Evolutionary conservation across 2,888 invertebrate species (phyloP), one percentile per base, ranked within the genome.

Genomic region (Hanleya hanleyi): DNA sequence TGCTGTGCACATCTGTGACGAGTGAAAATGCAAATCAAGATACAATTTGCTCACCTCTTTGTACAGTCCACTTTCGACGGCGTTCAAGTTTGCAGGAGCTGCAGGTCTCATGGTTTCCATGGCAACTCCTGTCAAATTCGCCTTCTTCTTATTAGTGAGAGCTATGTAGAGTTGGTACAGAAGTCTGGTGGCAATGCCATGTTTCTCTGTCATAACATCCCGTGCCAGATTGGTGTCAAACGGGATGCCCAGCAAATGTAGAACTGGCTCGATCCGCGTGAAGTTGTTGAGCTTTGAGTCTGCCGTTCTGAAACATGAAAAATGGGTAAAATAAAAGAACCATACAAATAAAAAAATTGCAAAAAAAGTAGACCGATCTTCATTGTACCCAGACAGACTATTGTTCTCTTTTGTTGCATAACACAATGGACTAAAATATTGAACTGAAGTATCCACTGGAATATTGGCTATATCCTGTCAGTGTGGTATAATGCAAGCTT

Each of bases 221-320:
- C 88, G 78, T n/a, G 90, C 91, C 41, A 85, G 73, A 74, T 88
- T 88, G 15, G 89, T 90, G 74, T 91, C 89, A 83, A 90, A 91
- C n/a, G 87, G 88, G 37, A 91, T 87, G 18, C 85, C 88, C 75
- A 91, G 81, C 49, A 90, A 77, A 77, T 89, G 87, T 29, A 91
- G 78, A 12, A 84, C 83, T 26, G 90, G 90, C 76, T 90, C 90
- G 73, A 91, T 73, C 35, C 89, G 80, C 12, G 87, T 90, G 75
- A 91, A 91, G 76, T 91, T 91, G 78, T 90, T 90, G 75, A 91
- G 87, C 79, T 90, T 90, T 26, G 90, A 86, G 70, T 89, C 88
- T 35, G 88, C 81, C 18, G 89, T 88, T 69, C 91, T 91, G 77
- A 62, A 76, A 74, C 66, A 73, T 22, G 57, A 68, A 67, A 49